phyloP scores from a whole-genome alignment of 1,140 invertebrate genomes.

The Orius insidiosus region DNA sequence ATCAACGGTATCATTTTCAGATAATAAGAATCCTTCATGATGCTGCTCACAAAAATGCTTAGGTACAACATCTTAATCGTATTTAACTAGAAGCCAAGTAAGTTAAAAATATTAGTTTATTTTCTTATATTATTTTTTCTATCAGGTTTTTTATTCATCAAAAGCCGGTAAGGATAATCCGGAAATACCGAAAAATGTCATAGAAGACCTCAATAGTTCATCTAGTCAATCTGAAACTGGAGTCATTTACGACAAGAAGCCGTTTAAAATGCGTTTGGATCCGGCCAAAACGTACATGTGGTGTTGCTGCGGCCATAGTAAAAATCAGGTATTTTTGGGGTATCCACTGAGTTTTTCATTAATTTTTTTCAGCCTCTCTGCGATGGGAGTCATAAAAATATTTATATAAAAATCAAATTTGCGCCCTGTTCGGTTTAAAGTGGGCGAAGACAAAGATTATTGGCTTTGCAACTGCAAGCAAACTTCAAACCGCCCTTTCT shows the following conservation, averaged over 20 bases:
- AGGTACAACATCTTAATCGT: too few relatives aligned
- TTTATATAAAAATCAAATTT: conserved; percentile 39
- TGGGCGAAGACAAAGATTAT: conserved; percentile 80
- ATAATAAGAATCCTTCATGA: too few relatives aligned
- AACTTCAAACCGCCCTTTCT: conserved; percentile 84
- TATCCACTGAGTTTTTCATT: not conserved
- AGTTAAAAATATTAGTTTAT: too few relatives aligned
- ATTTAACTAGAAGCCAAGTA: too few relatives aligned
- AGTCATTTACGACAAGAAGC: conserved; percentile 68
- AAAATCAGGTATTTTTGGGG: conserved; percentile 42
- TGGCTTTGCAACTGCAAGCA: conserved; percentile 99
- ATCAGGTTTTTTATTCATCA: not conserved
- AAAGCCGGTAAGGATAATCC: conserved; percentile 4
- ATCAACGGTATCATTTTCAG: too few relatives aligned
- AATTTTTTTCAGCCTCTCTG: conserved; percentile 65
- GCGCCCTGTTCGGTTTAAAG: conserved; percentile 62
- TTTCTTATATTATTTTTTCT: not conserved
- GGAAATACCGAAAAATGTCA: conserved; percentile 21
- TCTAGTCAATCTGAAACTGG: conserved; percentile 44
- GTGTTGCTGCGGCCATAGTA: conserved; percentile 87
- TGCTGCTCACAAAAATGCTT: too few relatives aligned
- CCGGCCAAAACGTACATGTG: conserved; percentile 74
- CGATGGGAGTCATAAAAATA: conserved; percentile 73
- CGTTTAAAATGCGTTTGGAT: conserved; percentile 60
- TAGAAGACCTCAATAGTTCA: conserved; percentile 18